Evolutionary conservation across 2,113 vertebrate species (phyloP).

Genomic region (Corydoras sp.): DNA sequence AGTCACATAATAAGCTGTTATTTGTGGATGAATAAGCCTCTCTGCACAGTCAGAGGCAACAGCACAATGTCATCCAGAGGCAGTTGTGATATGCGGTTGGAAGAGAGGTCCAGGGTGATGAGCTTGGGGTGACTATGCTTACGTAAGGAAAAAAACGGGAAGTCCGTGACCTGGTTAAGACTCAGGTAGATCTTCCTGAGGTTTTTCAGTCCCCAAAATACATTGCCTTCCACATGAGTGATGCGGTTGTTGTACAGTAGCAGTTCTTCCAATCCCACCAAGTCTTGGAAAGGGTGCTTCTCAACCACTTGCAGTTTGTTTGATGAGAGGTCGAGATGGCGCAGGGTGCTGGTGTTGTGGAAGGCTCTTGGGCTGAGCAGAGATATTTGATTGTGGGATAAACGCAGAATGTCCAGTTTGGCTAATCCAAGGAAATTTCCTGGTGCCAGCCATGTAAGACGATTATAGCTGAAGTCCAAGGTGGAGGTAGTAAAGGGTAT

Average conservation of each 20-base stretch:
- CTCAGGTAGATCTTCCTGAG: conserved; percentile 86
- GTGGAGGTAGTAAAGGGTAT: conserved; percentile 69
- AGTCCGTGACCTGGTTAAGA: conserved; percentile 81
- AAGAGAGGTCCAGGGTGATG: conserved; percentile 85
- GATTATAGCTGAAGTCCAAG: conserved; percentile 87
- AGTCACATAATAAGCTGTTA: conserved; percentile 86
- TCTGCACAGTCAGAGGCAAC: conserved; percentile 74
- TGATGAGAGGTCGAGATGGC: conserved; percentile 86
- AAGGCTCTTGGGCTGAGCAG: conserved; percentile 67
- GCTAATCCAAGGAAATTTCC: conserved; percentile 67
- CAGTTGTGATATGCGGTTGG: conserved; percentile 76
- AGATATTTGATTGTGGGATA: conserved; percentile 77
- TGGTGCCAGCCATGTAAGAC: conserved; percentile 67
- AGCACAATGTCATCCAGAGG: conserved; percentile 74
- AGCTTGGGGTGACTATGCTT: conserved; percentile 75
- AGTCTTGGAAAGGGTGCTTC: conserved; percentile 72
- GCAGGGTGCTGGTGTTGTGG: conserved; percentile 70
- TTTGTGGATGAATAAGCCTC: conserved; percentile 90
- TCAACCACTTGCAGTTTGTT: conserved; percentile 74
- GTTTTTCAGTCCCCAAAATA: conserved; percentile 68
- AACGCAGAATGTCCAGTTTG: conserved; percentile 72
- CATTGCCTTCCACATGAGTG: conserved; percentile 66
- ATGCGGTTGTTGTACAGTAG: conserved; percentile 88
- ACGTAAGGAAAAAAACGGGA: conserved; percentile 79
- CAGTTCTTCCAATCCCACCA: conserved; percentile 82